A percentile compares a stretch with the other conserved stretches of the same genome.
Evolutionary conservation across 64 coral and sea anemone genomes (phyloP).

Genomic region (Montipora capricornis): DNA sequence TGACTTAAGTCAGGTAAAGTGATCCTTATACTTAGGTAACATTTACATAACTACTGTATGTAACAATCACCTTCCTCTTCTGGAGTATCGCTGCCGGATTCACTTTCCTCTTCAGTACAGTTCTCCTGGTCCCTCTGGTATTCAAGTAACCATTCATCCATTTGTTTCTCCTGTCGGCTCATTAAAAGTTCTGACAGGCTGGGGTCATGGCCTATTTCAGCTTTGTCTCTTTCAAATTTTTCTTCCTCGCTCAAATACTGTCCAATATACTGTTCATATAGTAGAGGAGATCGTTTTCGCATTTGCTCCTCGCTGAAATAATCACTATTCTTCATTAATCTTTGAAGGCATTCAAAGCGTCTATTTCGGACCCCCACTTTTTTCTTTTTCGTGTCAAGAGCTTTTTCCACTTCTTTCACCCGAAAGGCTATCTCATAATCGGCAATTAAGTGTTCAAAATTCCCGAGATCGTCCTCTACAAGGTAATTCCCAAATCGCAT

Average conservation of each 20-base stretch:
- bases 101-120: conserved; percentile 62
- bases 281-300: conserved; percentile 79
- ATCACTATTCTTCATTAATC: conserved; percentile 69
- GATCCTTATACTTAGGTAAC: too few species aligned
- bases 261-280: conserved; percentile 94
- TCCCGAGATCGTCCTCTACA: conserved; percentile 56
- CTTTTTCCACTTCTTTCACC: conserved; percentile 64
- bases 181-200: conserved; percentile 80
- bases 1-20: too few species aligned
- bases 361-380: conserved; percentile 79
- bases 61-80: neutral
- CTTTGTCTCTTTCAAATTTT: conserved; percentile 79
- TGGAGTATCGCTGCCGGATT: conserved; percentile 51
- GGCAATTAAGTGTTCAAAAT: conserved; percentile 66
- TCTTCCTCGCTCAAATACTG: conserved; percentile 91
- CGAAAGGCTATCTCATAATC: conserved; percentile 87
- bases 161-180: conserved; percentile 76
- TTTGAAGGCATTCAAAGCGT: conserved; percentile 85
- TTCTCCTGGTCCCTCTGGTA: conserved; percentile 79
- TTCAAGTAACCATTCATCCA: conserved; percentile 62
- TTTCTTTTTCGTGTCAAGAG: conserved; percentile 67
- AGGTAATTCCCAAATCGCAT: conserved; percentile 87
- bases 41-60: too few species aligned
- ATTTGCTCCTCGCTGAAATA: conserved; percentile 89
- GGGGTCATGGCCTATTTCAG: conserved; percentile 49